Evolutionary conservation across 2,888 invertebrate species (phyloP).

Genomic region (Apocheima hispidaria): DNA sequence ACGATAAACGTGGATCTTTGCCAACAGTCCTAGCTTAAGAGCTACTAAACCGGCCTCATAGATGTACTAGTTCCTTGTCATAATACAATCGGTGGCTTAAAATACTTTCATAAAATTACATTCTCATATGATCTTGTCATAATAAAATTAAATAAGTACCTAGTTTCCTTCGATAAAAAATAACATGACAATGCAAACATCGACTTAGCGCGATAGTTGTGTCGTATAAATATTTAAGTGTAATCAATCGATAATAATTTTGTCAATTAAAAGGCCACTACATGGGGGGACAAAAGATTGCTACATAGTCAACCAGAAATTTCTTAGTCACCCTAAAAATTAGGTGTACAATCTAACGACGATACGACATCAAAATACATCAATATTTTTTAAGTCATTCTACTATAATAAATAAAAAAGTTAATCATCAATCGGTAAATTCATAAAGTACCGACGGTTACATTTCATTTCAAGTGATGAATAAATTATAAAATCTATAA

Average conservation of each 20-base stretch:
- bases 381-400: constrained; percentile 52
- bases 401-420: constrained; percentile 49
- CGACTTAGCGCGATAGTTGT: constrained; percentile 45
- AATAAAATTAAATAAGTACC: constrained; percentile 52
- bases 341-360: constrained; percentile 57
- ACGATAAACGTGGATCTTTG: constrained; percentile 65
- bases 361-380: constrained; percentile 75
- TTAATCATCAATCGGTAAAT: constrained; percentile 25
- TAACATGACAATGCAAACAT: constrained; percentile 49
- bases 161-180: constrained; percentile 54
- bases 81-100: constrained; percentile 60
- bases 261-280: constrained; percentile 59
- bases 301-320: too few relatives aligned
- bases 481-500: constrained; percentile 40
- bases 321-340: constrained; percentile 48
- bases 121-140: constrained; percentile 54
- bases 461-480: constrained; percentile 7
- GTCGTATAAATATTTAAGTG: constrained; percentile 47
- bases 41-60: constrained; percentile 41
- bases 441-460: constrained; percentile 22
- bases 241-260: constrained; percentile 56
- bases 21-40: constrained; percentile 55
- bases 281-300: constrained; percentile 45
- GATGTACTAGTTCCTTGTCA: constrained; percentile 51
- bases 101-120: constrained; percentile 70